These are phyloP conservation scores for Drepanosiphum platanoidis DNA, from an alignment of 2,888 invertebrate genomes.

Conservation along the genomic window DNA sequence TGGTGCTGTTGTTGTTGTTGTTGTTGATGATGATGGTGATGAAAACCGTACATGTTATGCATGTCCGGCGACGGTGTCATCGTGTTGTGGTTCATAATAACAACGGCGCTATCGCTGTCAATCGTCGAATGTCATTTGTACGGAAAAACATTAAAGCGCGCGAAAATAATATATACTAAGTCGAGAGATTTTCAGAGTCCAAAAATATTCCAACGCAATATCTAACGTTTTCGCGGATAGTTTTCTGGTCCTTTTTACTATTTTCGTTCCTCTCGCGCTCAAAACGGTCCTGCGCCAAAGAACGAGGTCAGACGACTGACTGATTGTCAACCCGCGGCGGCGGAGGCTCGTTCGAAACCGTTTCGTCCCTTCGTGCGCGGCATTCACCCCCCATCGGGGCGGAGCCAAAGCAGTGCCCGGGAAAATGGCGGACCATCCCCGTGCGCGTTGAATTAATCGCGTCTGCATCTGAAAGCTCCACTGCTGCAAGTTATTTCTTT, in stretches of 20 bases:
- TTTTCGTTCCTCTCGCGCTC: background rate
- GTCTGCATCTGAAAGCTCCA: slow-evolving; percentile 50
- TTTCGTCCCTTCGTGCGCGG: slow-evolving; percentile 26
- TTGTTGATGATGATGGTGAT: slow-evolving; percentile 45
- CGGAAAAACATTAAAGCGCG: slow-evolving; percentile 2
- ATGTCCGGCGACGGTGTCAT: slow-evolving; percentile 51
- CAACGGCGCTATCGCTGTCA: background rate
- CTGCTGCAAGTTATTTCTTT: slow-evolving; percentile 43
- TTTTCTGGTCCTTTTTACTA: no score
- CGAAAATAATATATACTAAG: background rate
- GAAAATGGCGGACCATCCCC: slow-evolving; percentile 56
- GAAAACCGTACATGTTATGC: slow-evolving; percentile 50
- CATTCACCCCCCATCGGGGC: slow-evolving; percentile 2
- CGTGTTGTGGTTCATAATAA: slow-evolving; percentile 47
- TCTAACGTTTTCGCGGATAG: no score
- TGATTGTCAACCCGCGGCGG: background rate
- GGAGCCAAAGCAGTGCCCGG: slow-evolving; percentile 14
- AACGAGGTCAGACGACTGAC: slow-evolving; percentile 10
- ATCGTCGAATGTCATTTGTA: background rate
- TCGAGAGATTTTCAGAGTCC: background rate
- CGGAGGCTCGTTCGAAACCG: slow-evolving; percentile 1
- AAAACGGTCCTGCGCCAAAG: background rate
- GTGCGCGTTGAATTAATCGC: slow-evolving; percentile 23
- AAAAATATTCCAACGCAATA: no score
- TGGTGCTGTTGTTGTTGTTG: slow-evolving; percentile 31